Evolutionary conservation across 2,888 invertebrate genomes (phyloP).

Genomic region (Plebejus argus): DNA sequence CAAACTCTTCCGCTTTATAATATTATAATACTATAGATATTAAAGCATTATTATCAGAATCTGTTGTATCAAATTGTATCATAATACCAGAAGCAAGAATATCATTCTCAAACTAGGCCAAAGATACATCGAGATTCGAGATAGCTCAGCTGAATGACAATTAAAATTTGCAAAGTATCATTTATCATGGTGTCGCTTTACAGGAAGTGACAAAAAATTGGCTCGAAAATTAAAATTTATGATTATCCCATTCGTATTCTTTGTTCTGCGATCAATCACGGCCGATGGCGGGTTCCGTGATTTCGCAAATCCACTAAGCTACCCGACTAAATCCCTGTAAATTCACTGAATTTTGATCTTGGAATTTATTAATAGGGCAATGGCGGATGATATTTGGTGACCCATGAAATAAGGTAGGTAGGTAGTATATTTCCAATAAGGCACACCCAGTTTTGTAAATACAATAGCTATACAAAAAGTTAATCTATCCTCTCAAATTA

Average conservation of each 20-base stretch:
- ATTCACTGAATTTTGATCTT: neutral
- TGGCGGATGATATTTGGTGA: neutral
- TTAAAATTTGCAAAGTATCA: conserved; percentile 12
- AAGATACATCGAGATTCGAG: conserved; percentile 5
- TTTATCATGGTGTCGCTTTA: neutral
- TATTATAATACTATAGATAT: too few species aligned
- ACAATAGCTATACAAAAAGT: too few species aligned
- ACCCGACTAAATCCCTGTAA: conserved; percentile 2
- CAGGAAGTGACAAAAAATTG: conserved; percentile 15
- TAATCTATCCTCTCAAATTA: too few species aligned
- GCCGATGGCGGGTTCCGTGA: neutral
- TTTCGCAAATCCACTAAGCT: conserved; percentile 19
- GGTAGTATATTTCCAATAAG: neutral
- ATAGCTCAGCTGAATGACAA: neutral
- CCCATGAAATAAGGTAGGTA: neutral
- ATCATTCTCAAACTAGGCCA: conserved; percentile 8
- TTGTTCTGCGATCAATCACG: conserved; percentile 17
- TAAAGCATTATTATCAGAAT: too few species aligned
- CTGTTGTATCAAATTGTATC: neutral
- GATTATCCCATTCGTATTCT: conserved; percentile 18
- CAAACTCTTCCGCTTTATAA: too few species aligned
- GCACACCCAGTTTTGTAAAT: neutral
- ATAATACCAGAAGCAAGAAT: neutral
- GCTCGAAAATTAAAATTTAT: conserved; percentile 20
- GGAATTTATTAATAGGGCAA: neutral